Evolutionary conservation across 2,888 invertebrate species (phyloP), one percentile per base, ranked within the genome.

Genomic region (Anorthoa munda): DNA sequence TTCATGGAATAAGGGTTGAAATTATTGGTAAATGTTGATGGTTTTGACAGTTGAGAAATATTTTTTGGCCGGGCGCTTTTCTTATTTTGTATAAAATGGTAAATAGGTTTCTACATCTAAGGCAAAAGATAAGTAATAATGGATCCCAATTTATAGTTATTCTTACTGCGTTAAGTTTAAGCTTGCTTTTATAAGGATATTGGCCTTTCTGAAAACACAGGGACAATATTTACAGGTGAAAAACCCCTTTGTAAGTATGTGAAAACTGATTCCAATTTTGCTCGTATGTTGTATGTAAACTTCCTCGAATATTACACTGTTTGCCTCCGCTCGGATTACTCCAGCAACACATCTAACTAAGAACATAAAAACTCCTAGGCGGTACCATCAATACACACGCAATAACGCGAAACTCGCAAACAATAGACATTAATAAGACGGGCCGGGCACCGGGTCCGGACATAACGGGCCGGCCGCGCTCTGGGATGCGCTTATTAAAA

Each of bases 401-500:
- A 94, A 95, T 95, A 95, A 94, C 93, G 92, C 93, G 94, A 92
- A 95, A 95, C 94, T 95, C 93, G 83, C 93, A 93, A 96, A 96
- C 95, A 95, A 96, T 94, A 95, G 93, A 94, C 95, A 95, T 96
- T 96, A 96, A 95, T 95, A 95, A 95, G 95, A 91, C 90, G 90
- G 88, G 89, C 90, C 79, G 81, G 90, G 90, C 89, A 90, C 91
- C 91, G 92, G 92, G 89, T 90, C 89, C 88, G 88, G 91, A 87
- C 91, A 87, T 91, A 90, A 91, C 90, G 87, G 87, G 88, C 89
- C 87, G 91, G 87, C 90, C 92, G 87, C 86, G 89, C 87, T 90
- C 92, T 88, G 90, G 92, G 95, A 95, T 95, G 95, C 95, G 95
- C 94, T 96, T 96, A 96, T 96, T 96, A 96, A 96, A 96, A 95